phyloP scores from a whole-genome alignment of 2,888 invertebrate species.

The Stegana nigrithorax region DNA sequence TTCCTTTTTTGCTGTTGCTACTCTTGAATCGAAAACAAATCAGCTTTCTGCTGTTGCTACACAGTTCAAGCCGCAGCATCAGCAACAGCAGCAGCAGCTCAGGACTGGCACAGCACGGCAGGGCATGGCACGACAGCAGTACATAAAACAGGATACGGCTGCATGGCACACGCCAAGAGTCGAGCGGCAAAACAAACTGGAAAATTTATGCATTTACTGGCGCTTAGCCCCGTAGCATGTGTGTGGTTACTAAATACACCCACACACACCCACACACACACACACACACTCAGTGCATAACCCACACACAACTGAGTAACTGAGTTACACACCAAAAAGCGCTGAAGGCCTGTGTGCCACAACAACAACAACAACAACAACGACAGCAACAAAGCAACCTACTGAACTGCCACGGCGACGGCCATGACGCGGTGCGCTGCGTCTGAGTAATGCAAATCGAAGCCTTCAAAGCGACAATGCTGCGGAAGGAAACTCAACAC shows the following conservation, averaged over 20 bases:
- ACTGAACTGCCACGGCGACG: too few species aligned
- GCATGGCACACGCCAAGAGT: neutral
- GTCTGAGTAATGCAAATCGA: conserved; percentile 3
- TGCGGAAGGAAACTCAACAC: neutral
- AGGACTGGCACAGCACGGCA: neutral
- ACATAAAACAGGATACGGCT: too few species aligned
- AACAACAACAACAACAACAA: too few species aligned
- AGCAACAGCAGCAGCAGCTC: neutral
- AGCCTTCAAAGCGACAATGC: neutral
- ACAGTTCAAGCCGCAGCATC: neutral
- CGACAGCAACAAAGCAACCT: too few species aligned
- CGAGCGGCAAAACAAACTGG: conserved; percentile 3
- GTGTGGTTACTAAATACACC: too few species aligned
- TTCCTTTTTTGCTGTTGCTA: neutral
- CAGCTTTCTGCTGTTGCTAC: conserved; percentile 7
- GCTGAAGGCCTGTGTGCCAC: too few species aligned
- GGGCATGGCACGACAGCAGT: neutral
- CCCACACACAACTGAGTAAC: neutral
- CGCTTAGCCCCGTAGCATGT: neutral
- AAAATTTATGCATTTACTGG: conserved; percentile 12
- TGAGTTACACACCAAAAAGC: neutral
- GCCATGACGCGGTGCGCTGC: neutral
- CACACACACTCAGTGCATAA: neutral
- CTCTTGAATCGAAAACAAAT: conserved; percentile 13
- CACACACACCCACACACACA: too few species aligned